Conservation (phyloP, 2,888 invertebrate species). For the Liodrosophila aerea region DNA sequence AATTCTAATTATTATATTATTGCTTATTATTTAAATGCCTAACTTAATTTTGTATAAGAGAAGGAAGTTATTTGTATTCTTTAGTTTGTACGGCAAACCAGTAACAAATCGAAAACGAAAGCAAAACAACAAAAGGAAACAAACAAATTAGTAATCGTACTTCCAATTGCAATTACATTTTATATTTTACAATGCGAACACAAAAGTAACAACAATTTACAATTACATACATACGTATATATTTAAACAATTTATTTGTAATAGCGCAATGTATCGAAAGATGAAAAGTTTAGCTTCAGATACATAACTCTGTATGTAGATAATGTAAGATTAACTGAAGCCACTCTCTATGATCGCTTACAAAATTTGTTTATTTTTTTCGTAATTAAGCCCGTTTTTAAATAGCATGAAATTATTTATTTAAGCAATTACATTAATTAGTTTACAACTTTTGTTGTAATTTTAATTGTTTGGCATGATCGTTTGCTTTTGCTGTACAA, state of each 20-base stretch:
- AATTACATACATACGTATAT: conserved; percentile 3
- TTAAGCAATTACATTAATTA: conserved; percentile 66
- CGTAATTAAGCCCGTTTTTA: conserved; percentile 44
- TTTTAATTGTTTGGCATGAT: conserved; percentile 61
- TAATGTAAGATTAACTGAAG: not conserved
- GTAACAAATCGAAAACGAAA: conserved; percentile 31
- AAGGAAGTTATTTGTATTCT: conserved; percentile 33
- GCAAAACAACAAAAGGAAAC: conserved; percentile 28
- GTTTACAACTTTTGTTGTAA: conserved; percentile 60
- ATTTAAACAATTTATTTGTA: conserved; percentile 64
- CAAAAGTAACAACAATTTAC: conserved; percentile 34
- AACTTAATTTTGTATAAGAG: conserved; percentile 57
- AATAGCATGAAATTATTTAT: conserved; percentile 68
- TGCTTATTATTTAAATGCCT: conserved; percentile 73
- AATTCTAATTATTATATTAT: conserved; percentile 51
- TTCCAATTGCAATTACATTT: conserved; percentile 62
- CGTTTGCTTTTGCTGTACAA: conserved; percentile 60
- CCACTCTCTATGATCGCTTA: conserved; percentile 10
- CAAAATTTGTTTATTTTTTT: conserved; percentile 42
- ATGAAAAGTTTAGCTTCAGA: not conserved
- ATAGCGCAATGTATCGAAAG: conserved; percentile 61
- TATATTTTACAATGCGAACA: conserved; percentile 18
- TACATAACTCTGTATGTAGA: conserved; percentile 8
- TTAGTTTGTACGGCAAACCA: conserved; percentile 59
- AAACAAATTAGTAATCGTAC: conserved; percentile 64